phyloP scores from a whole-genome alignment of 2,113 vertebrate species.

The Tenrec ecaudatus region DNA sequence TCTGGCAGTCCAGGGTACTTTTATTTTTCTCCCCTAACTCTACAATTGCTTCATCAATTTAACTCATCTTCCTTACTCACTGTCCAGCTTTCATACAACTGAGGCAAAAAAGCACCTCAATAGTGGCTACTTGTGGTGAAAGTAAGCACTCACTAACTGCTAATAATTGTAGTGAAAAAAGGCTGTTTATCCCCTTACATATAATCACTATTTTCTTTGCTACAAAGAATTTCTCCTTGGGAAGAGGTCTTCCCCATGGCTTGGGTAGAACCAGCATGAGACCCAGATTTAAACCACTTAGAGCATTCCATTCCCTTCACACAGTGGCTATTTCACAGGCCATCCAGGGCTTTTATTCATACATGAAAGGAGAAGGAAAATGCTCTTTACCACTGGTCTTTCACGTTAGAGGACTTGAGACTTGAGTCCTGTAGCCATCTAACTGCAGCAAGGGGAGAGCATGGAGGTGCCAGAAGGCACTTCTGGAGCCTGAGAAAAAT shows the following conservation, averaged over 20 bases:
- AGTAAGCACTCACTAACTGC: background rate
- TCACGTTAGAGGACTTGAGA: slow-evolving; percentile 50
- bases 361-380: slow-evolving; percentile 2
- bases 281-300: slow-evolving; percentile 31
- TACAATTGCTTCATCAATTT: background rate
- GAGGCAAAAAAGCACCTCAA: background rate
- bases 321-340: background rate
- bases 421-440: slow-evolving; percentile 24
- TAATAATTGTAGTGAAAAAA: slow-evolving; percentile 39
- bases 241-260: background rate
- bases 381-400: background rate
- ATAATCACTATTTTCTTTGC: slow-evolving; percentile 27
- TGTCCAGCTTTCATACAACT: background rate
- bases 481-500: background rate
- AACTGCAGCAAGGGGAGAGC: background rate
- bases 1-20: background rate
- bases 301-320: slow-evolving; percentile 8
- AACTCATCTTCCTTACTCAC: background rate
- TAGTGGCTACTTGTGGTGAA: background rate
- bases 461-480: background rate
- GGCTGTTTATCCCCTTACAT: background rate
- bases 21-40: background rate
- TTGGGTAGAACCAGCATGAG: slow-evolving; percentile 22
- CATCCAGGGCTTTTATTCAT: slow-evolving; percentile 9
- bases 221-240: slow-evolving; percentile 37